Percentiles rank a stretch among this genome's conserved stretches.
These are phyloP conservation scores for Sciurus carolinensis DNA, from an alignment of 2,797 vertebrate species.

Conservation along the genomic window DNA sequence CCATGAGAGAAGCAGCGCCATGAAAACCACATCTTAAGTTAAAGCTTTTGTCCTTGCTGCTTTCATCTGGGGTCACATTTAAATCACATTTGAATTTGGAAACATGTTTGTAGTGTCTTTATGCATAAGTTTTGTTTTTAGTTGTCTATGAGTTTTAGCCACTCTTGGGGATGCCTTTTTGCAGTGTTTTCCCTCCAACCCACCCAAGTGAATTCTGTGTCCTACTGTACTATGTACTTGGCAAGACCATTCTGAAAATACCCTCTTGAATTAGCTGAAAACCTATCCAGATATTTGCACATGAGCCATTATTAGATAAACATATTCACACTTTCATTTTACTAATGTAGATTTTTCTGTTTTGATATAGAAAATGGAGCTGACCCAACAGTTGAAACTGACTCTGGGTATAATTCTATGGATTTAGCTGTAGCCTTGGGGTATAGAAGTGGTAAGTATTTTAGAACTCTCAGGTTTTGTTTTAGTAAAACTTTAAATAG, in stretches of 20 bases:
- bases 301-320: background rate
- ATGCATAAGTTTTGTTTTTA: background rate
- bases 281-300: background rate
- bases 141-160: background rate
- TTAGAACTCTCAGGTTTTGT: conserved; percentile 20
- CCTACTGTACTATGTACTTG: background rate
- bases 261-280: background rate
- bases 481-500: conserved; percentile 10
- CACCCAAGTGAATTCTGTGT: background rate
- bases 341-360: conserved; percentile 62
- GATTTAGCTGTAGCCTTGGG: conserved; percentile 98
- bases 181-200: background rate
- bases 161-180: background rate
- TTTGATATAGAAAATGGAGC: conserved; percentile 94
- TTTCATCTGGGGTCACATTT: background rate
- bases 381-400: conserved; percentile 97
- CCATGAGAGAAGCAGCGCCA: rapidly evolving
- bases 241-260: background rate
- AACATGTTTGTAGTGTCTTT: background rate
- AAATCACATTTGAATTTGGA: no score
- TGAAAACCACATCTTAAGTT: background rate
- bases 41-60: background rate
- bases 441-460: conserved; percentile 94
- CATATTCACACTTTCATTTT: conserved; percentile 11
- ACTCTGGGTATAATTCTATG: conserved; percentile 99